Percentiles rank a stretch among this genome's conserved stretches.
These are phyloP conservation scores for Brachionus angularis DNA, from an alignment of 1,140 invertebrate genomes.

Conservation along the genomic window DNA sequence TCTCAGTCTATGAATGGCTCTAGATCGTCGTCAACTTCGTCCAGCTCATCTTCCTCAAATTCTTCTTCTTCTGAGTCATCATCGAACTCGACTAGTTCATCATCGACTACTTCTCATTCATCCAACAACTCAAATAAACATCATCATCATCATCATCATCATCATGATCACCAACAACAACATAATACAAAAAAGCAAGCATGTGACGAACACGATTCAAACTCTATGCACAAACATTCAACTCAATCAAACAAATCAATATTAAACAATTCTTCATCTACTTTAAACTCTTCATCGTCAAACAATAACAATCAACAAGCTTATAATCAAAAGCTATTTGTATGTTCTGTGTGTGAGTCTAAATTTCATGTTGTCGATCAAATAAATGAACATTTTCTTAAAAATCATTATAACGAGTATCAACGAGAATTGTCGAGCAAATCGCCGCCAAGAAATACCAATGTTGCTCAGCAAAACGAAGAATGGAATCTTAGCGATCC, in stretches of 20 bases:
- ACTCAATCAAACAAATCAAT: not conserved
- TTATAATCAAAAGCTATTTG: slow-evolving; percentile 48
- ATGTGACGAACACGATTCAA: not conserved
- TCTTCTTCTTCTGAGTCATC: too few species aligned
- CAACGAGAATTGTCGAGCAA: slow-evolving; percentile 41
- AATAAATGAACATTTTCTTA: slow-evolving; percentile 45
- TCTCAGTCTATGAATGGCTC: not conserved
- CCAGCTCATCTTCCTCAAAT: not conserved
- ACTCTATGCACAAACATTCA: not conserved
- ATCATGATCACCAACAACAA: not conserved
- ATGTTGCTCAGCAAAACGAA: slow-evolving; percentile 54
- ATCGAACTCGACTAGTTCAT: not conserved
- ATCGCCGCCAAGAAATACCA: slow-evolving; percentile 50
- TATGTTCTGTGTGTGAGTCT: slow-evolving; percentile 53
- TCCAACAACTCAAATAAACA: not conserved
- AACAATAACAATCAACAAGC: too few species aligned
- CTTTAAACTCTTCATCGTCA: not conserved
- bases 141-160: not conserved
- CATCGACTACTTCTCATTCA: not conserved
- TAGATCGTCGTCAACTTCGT: not conserved
- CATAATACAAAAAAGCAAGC: not conserved
- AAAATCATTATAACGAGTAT: slow-evolving; percentile 44
- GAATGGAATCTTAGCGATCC: slow-evolving; percentile 49
- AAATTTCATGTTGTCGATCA: slow-evolving; percentile 51
- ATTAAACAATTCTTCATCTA: too few species aligned